Percentiles rank a stretch among this genome's conserved stretches.
These are phyloP conservation scores for Dascyllus trimaculatus DNA, from an alignment of 2,113 vertebrate species.

Conservation along the genomic window DNA sequence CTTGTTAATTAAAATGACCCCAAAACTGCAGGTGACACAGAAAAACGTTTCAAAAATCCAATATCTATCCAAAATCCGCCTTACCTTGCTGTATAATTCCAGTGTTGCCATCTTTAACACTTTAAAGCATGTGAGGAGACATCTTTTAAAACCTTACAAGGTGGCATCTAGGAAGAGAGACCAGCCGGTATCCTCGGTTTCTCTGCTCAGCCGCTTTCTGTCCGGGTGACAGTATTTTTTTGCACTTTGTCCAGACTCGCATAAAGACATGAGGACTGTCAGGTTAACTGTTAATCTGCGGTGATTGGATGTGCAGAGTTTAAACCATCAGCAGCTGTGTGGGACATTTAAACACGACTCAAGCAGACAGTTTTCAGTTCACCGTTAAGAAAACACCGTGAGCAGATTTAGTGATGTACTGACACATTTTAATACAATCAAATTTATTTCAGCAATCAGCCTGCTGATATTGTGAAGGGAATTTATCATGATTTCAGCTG, in stretches of 20 bases:
- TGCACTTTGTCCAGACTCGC: conserved; percentile 83
- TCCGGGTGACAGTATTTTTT: conserved; percentile 12
- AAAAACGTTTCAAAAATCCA: background rate
- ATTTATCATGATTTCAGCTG: conserved; percentile 40
- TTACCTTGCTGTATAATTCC: conserved; percentile 83
- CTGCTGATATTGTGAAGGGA: conserved; percentile 53
- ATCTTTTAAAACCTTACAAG: background rate
- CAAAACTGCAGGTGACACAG: background rate
- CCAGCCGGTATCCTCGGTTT: conserved; percentile 34
- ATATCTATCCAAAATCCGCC: background rate
- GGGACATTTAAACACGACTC: background rate
- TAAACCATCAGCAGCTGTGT: background rate
- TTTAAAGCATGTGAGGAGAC: background rate
- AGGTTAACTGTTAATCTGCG: conserved; percentile 86
- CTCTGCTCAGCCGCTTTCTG: conserved; percentile 15
- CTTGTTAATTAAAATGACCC: background rate
- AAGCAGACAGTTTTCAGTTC: background rate
- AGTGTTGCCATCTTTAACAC: conserved; percentile 71
- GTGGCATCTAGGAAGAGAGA: background rate
- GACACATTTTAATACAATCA: conserved; percentile 78
- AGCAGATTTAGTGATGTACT: conserved; percentile 35
- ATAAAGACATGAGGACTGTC: conserved; percentile 41
- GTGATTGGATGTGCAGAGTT: conserved; percentile 21
- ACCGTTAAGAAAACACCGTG: background rate
- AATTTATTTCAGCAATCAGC: conserved; percentile 68